Conservation (phyloP, 1,140 invertebrate species). For the Hyles euphorbiae region DNA sequence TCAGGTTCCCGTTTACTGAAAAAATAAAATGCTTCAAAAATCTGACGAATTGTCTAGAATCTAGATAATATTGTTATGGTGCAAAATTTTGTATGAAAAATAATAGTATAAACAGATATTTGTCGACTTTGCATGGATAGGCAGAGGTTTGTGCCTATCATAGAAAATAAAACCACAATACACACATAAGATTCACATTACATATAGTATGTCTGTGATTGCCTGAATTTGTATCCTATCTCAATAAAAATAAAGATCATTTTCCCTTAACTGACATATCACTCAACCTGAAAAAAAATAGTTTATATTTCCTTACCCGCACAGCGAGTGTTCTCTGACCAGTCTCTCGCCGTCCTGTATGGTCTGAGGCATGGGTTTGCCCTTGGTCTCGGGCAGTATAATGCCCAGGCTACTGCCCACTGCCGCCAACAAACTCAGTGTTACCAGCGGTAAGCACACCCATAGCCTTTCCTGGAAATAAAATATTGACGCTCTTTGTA, state of each 20-base stretch:
- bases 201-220: too few species aligned
- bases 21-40: conserved; percentile 1
- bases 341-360: conserved; percentile 80
- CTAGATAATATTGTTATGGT: not conserved
- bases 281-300: not conserved
- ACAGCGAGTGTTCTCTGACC: conserved; percentile 41
- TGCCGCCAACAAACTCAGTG: conserved; percentile 83
- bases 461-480: conserved; percentile 36
- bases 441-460: conserved; percentile 80
- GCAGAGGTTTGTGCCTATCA: too few species aligned
- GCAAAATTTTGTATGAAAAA: too few species aligned
- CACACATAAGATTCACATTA: too few species aligned
- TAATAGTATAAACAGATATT: too few species aligned
- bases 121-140: too few species aligned
- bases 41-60: conserved; percentile 4
- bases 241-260: too few species aligned
- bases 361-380: conserved; percentile 85
- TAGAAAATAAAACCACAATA: too few species aligned
- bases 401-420: conserved; percentile 80
- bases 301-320: conserved; percentile 38
- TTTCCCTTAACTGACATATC: too few species aligned
- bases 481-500: too few species aligned
- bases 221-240: too few species aligned
- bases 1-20: conserved; percentile 38
- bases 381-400: conserved; percentile 86